These are phyloP conservation scores for Andrena dorsata DNA, from an alignment of 2,888 invertebrate species.

Conservation along the genomic window DNA sequence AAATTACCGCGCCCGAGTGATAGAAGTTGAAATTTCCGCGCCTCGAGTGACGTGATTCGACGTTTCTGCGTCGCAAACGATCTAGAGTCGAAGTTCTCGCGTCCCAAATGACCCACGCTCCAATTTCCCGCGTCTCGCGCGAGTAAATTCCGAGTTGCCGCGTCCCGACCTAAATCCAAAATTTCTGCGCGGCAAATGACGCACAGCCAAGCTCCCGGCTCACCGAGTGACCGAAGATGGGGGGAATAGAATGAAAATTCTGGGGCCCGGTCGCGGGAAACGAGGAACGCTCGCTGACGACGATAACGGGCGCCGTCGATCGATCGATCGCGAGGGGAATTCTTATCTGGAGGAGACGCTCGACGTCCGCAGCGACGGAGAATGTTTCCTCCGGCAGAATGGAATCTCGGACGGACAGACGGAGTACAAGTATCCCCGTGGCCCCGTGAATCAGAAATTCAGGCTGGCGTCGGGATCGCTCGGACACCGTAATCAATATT, in stretches of 20 bases:
- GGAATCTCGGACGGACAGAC: constrained; percentile 48
- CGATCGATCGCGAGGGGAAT: constrained; percentile 21
- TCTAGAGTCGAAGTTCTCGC: no score
- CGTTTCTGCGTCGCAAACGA: no score
- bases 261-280: background rate
- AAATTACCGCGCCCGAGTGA: no score
- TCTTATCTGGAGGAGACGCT: constrained; percentile 7
- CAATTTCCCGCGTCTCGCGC: no score
- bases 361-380: background rate
- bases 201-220: no score
- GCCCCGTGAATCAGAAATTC: constrained; percentile 65
- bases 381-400: background rate
- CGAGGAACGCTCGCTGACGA: constrained; percentile 5
- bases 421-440: constrained; percentile 50
- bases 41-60: no score
- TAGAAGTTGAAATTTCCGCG: no score
- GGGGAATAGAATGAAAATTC: background rate
- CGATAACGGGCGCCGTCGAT: constrained; percentile 19
- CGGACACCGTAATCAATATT: constrained; percentile 72
- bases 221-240: background rate
- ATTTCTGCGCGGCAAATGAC: no score
- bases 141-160: no score
- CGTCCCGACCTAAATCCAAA: no score
- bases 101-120: no score
- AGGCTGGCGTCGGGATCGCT: constrained; percentile 66